Evolutionary conservation across 2,113 vertebrate genomes (phyloP).

Genomic region (Nettapus auritus): DNA sequence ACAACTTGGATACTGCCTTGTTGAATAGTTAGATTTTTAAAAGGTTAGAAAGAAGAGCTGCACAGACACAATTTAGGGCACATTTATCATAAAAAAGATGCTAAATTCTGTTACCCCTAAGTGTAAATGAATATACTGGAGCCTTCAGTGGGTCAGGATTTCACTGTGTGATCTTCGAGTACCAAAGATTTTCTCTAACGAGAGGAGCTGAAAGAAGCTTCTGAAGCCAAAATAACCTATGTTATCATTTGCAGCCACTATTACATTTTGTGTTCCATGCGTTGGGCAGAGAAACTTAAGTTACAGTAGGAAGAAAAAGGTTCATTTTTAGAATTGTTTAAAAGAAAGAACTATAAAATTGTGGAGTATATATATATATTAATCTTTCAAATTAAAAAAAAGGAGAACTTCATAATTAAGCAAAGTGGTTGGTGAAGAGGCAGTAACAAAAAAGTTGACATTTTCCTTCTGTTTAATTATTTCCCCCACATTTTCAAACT

Average conservation of each 20-base stretch:
- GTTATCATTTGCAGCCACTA: not conserved
- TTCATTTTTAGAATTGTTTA: not conserved
- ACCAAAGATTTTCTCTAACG: not conserved
- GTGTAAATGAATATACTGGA: not conserved
- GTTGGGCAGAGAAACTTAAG: not conserved
- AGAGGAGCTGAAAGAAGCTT: not conserved
- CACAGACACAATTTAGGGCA: not conserved
- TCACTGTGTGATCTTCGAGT: not conserved
- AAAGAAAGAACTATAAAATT: not conserved
- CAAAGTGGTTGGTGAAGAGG: not conserved
- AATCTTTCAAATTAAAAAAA: not conserved
- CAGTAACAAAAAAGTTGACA: not conserved
- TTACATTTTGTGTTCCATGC: not conserved
- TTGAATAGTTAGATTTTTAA: not conserved
- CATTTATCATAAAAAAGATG: not conserved
- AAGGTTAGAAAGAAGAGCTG: not conserved
- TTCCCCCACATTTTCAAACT: not conserved
- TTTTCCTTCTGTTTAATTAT: not conserved
- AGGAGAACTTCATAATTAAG: not conserved
- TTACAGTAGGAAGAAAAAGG: not conserved
- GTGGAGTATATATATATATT: not conserved
- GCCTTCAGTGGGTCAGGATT: not conserved
- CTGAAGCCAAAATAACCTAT: not conserved
- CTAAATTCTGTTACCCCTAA: not conserved
- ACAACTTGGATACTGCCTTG: not conserved